Evolutionary conservation across 2,888 invertebrate genomes (phyloP).

Genomic region (Trisateles emortualis): DNA sequence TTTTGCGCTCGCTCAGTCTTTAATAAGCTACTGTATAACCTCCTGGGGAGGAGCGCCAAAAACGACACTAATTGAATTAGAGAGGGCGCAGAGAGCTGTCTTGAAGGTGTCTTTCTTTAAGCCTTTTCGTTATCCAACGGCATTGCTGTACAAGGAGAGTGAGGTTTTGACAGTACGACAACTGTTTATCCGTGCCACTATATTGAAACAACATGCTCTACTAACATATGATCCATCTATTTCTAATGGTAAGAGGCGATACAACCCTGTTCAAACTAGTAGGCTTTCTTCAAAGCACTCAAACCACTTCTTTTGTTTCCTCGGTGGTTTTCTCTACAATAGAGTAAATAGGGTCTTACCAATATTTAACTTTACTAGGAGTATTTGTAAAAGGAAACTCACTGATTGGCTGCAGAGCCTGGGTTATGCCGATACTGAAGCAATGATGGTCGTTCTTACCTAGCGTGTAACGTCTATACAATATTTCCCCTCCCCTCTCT

Average conservation of each 20-base stretch:
- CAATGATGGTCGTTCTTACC: no score
- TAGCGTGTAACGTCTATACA: no score
- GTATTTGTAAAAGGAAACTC: no score
- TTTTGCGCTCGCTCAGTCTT: not conserved
- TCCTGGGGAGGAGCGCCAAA: constrained; percentile 6
- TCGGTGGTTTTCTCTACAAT: no score
- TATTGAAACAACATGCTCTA: not conserved
- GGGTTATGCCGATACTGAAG: no score
- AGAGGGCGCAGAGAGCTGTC: constrained; percentile 2
- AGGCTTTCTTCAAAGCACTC: no score
- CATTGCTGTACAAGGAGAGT: not conserved
- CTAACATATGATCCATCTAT: not conserved
- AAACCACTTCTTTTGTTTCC: no score
- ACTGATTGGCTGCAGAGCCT: no score
- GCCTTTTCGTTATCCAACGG: not conserved
- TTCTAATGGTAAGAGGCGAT: not conserved
- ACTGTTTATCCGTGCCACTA: not conserved
- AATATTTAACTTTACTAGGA: no score
- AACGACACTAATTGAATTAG: not conserved
- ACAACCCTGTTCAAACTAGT: no score
- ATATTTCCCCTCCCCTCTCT: no score
- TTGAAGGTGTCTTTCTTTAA: not conserved
- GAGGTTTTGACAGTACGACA: not conserved
- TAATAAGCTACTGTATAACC: not conserved
- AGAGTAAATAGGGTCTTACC: no score